A percentile compares a stretch with the other conserved stretches of the same genome.
Conservation (phyloP, 1,140 invertebrate genomes). For the Galleria mellonella region DNA sequence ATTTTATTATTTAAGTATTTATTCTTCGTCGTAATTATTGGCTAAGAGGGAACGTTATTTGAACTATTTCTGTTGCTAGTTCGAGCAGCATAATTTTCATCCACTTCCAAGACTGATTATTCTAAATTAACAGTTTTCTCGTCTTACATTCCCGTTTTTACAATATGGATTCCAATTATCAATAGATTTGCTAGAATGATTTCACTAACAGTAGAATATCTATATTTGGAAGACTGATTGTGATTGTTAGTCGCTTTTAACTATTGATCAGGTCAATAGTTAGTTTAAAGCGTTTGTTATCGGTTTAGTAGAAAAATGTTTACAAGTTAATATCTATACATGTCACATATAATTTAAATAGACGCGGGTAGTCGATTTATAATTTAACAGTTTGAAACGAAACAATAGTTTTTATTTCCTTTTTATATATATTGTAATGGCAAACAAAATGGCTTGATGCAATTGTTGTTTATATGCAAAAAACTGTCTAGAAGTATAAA, state of each 20-base stretch:
- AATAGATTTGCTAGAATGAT: slow-evolving; percentile 31
- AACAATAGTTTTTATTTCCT: too few species aligned
- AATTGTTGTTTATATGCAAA: too few species aligned
- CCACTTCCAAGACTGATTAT: slow-evolving; percentile 65
- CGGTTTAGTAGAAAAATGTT: slow-evolving; percentile 14
- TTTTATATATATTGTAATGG: too few species aligned
- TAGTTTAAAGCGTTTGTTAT: slow-evolving; percentile 35
- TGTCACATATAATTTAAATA: background rate
- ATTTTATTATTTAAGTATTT: slow-evolving; percentile 56
- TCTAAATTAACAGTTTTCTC: slow-evolving; percentile 45
- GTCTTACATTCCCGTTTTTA: slow-evolving; percentile 40
- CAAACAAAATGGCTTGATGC: too few species aligned
- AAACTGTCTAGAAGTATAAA: too few species aligned
- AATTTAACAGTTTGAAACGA: too few species aligned
- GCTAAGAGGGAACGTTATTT: slow-evolving; percentile 32
- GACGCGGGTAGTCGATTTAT: too few species aligned
- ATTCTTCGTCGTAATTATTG: slow-evolving; percentile 50
- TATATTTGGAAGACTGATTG: slow-evolving; percentile 45
- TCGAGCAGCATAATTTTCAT: slow-evolving; percentile 19
- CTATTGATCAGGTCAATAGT: slow-evolving; percentile 61
- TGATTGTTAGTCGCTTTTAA: slow-evolving; percentile 40
- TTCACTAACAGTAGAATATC: slow-evolving; percentile 26
- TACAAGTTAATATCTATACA: background rate
- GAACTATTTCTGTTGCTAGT: slow-evolving; percentile 19
- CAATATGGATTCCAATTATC: slow-evolving; percentile 10